Evolutionary conservation across 2,113 vertebrate species (phyloP), one percentile per base, ranked within the genome.

Genomic region (Phoxinus phoxinus): DNA sequence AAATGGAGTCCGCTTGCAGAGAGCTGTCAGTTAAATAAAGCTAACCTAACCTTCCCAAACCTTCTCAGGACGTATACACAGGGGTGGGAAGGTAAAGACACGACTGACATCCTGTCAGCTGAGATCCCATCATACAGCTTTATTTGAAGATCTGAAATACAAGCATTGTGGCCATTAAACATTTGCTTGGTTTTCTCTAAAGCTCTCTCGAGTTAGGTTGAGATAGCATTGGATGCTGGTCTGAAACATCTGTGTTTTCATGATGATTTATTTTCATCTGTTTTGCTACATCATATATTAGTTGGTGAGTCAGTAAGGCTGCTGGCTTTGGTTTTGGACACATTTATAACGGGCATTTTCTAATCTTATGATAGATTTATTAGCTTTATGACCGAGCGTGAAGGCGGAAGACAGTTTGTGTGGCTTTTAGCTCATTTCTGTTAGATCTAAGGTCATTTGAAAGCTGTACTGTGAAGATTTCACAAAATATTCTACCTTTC

Each of bases 21-120:
- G 78, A 67, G 79, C 58, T 67, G 80, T 81, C 63, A 35, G 46
- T 32, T 48, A 32, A 69, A 69, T 80, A 25, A 37, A 76, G 48
- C 74, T 21, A 10, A n/a, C 2, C 6, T 44, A 27, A 15, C 15
- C 63, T 35, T 44, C 69, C 3, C 19, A 44, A 41, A 44, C 21
- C 69, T 72, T 72, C 69, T 12, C 65, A 9, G 6, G 5, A 37
- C 2, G 4, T 21, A 9, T 37, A 23, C 15, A 51, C 15, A 1
- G 67, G 11, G 32, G 19, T 71, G 32, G 17, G 32, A 69, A 69
- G 30, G 19, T 11, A 35, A 37, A 69, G 32, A 69, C 65, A 69
- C 32, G 19, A 21, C 65, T 21, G 35, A n/a, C 58, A n/a, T 71
- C 67, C 67, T 69, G 67, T 41, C 67, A 10, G 23, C 67, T 41